Evolutionary conservation across 2,888 invertebrate species (phyloP), one percentile per base, ranked within the genome.

Genomic region (Trypoxylon attenuatum): DNA sequence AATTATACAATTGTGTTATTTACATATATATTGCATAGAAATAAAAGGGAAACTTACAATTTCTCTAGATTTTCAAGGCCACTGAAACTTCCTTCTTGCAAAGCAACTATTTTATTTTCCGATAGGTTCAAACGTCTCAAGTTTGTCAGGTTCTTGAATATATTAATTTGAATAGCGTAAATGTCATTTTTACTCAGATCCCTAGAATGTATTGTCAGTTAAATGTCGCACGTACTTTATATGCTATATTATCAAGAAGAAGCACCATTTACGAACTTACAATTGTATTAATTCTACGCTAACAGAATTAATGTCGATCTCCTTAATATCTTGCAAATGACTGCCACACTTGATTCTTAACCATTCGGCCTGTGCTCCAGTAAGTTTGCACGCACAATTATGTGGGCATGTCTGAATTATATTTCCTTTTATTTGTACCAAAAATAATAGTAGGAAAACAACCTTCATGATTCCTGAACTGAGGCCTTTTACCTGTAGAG

Each of bases 61-160:
- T 92, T 92, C 81, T 93, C 92, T 79, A 94, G 88, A 79, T 91
- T 91, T 1, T 87, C 87, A 45, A 95, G 88, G 10, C 92, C 91
- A 45, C 91, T 90, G 84, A 95, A 94, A 83, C 92, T 91, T 61
- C 90, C 89, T 78, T 91, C 90, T 78, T 92, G 91, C 45, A 96
- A 89, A 76, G 90, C 88, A 76, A 90, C 91, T 62, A 96, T 90
- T 76, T 90, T 90, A 84, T 96, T 95, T 73, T 88, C 89, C 15
- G 91, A 90, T 56, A 93, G 86, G 84, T 91, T 90, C 55, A 92
- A 88, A 77, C 92, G 91, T 71, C 91, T 90, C 1, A 87, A 77
- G 59, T 87, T 85, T 2, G 84, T 84, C n/a, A 87, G 73, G 67
- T 86, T 85, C 57, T 76, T 78, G 39, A 87, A 86, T 50, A 78